Percentiles rank a stretch among this genome's conserved stretches.
Conservation (phyloP, 2,888 invertebrate species). For the Limnephilus marmoratus region DNA sequence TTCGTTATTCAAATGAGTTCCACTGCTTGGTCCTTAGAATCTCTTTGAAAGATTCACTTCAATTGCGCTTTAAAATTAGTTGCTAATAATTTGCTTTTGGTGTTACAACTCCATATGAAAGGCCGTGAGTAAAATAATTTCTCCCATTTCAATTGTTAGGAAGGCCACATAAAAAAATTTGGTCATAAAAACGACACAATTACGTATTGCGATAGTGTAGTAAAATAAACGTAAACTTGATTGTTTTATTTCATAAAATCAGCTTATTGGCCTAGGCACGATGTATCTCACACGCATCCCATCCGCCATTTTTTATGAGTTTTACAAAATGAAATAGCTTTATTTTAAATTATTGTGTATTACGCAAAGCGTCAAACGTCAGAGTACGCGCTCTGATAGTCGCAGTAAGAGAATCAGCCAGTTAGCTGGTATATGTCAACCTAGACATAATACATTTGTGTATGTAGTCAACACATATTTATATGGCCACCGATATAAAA, state of each 20-base stretch:
- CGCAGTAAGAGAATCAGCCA: slow-evolving; percentile 7
- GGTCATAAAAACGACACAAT: no score
- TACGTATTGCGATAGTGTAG: no score
- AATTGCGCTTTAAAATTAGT: no score
- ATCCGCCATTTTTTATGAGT: background rate
- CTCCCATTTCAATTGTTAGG: no score
- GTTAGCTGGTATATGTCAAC: slow-evolving; percentile 38
- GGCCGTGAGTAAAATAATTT: no score
- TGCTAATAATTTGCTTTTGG: no score
- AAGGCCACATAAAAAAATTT: no score
- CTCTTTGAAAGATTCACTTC: no score
- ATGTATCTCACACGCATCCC: background rate
- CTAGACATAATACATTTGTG: background rate
- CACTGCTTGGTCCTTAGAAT: no score
- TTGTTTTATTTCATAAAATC: background rate
- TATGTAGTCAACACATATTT: background rate
- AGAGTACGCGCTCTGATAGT: slow-evolving; percentile 54
- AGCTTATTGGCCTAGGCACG: background rate
- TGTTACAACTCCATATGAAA: no score
- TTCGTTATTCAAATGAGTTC: no score
- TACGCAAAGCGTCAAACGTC: slow-evolving; percentile 46
- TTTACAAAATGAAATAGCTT: background rate
- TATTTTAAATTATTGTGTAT: slow-evolving; percentile 30
- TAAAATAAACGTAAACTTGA: no score
- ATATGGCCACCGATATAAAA: background rate